These are phyloP conservation scores for Aplysina aerophoba DNA, from an alignment of 37 sponge, comb jelly and placozoan genomes.

Conservation along the genomic window DNA sequence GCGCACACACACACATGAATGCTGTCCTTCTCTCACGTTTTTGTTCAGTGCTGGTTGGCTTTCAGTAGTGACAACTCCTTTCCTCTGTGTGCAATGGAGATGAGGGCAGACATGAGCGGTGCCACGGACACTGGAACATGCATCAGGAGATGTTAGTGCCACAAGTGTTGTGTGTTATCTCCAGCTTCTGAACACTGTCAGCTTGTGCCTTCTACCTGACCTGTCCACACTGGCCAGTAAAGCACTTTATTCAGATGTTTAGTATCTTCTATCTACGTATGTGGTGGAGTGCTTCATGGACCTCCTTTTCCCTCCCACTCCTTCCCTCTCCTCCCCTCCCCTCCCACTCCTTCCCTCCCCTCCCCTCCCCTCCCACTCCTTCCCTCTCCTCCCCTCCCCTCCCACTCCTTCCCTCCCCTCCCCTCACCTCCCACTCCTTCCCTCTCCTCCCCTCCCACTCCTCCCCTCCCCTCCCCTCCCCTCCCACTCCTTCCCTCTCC, in stretches of 20 bases:
- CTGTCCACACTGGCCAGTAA: too few species aligned
- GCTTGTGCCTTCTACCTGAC: too few species aligned
- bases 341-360: background rate
- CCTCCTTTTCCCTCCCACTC: background rate
- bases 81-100: constrained; percentile 70
- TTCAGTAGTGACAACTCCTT: constrained; percentile 1
- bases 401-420: background rate
- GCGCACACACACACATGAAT: background rate
- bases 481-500: background rate
- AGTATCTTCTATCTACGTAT: too few species aligned
- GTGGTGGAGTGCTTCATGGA: background rate
- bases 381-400: background rate
- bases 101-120: constrained; percentile 60
- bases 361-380: background rate
- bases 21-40: too few species aligned
- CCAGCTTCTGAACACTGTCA: too few species aligned
- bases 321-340: background rate
- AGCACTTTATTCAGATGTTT: too few species aligned
- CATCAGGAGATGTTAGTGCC: constrained; percentile 62
- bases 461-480: background rate
- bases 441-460: background rate
- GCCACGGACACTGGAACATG: constrained; percentile 56
- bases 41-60: too few species aligned
- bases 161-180: too few species aligned
- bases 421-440: background rate